phyloP scores from a whole-genome alignment of 2,797 vertebrate species.

The Enteromius paludinosus region DNA sequence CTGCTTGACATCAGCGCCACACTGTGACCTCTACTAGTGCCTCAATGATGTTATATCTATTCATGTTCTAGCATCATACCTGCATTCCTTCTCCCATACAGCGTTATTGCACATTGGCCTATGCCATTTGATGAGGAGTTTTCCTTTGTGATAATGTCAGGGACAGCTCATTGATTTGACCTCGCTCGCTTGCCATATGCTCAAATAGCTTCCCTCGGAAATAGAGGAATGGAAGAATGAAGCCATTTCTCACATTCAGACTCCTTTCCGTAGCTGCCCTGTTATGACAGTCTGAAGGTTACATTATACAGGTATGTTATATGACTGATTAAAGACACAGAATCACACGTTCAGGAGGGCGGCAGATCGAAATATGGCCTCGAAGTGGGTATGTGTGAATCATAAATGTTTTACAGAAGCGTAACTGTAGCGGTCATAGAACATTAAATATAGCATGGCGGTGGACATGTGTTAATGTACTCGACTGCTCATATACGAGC shows the following conservation, averaged over 20 bases:
- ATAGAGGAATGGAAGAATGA: constrained; percentile 26
- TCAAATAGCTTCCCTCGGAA: constrained; percentile 32
- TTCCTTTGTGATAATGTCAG: constrained; percentile 52
- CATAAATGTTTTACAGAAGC: constrained; percentile 29
- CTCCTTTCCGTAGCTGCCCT: background rate
- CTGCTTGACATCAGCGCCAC: constrained; percentile 35
- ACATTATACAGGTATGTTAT: constrained; percentile 4
- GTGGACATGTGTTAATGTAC: constrained; percentile 47
- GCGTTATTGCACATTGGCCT: constrained; percentile 31
- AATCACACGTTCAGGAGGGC: background rate
- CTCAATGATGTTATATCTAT: constrained; percentile 37
- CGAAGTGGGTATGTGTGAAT: constrained; percentile 47
- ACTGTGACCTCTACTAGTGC: constrained; percentile 40
- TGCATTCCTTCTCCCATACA: constrained; percentile 2
- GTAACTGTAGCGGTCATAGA: constrained; percentile 55
- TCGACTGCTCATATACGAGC: constrained; percentile 45
- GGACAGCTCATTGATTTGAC: constrained; percentile 55
- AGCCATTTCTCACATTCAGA: constrained; percentile 24
- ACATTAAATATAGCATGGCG: constrained; percentile 55
- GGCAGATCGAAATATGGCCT: constrained; percentile 21
- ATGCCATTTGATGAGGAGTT: constrained; percentile 35
- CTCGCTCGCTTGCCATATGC: constrained; percentile 26
- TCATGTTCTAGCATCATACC: constrained; percentile 20
- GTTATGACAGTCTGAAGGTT: constrained; percentile 31
- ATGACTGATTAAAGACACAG: constrained; percentile 9